phyloP scores from a whole-genome alignment of 2,113 vertebrate genomes.

The Megaceryle torquata region DNA sequence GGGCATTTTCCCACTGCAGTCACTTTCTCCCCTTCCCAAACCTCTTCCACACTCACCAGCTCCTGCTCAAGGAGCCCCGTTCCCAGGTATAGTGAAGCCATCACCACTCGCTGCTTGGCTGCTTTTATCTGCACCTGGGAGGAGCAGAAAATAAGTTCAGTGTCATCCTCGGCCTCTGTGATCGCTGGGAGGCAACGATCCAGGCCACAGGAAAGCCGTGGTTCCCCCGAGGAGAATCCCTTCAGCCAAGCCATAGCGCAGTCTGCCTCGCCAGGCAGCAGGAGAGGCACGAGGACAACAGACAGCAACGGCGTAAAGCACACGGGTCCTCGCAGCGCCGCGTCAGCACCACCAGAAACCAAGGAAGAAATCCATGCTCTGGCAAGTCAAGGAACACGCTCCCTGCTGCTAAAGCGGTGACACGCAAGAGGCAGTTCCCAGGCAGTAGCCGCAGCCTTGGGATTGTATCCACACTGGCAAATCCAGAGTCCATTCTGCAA shows the following conservation, averaged over 20 bases:
- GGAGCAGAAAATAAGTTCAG: background rate
- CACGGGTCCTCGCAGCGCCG: background rate
- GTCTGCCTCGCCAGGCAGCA: too few relatives aligned
- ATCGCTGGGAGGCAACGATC: background rate
- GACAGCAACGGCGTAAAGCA: accelerated
- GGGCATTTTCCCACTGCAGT: background rate
- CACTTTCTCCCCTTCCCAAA: background rate
- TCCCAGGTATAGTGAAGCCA: conserved; percentile 95
- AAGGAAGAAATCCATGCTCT: background rate
- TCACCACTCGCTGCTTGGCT: conserved; percentile 88
- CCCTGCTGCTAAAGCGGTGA: background rate
- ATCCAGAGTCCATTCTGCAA: background rate
- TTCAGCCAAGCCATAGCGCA: background rate
- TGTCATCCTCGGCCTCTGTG: background rate
- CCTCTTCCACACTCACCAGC: conserved; percentile 80
- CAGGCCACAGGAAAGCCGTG: background rate
- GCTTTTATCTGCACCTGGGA: conserved; percentile 84
- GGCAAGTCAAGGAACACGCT: background rate
- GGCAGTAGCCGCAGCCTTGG: background rate
- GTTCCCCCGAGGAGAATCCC: accelerated
- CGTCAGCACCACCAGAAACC: background rate
- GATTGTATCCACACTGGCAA: background rate
- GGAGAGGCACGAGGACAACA: too few relatives aligned
- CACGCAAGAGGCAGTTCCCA: background rate
- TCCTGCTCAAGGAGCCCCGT: conserved; percentile 92